Evolutionary conservation across 2,797 vertebrate species (phyloP).

Genomic region (Fundulus diaphanus): DNA sequence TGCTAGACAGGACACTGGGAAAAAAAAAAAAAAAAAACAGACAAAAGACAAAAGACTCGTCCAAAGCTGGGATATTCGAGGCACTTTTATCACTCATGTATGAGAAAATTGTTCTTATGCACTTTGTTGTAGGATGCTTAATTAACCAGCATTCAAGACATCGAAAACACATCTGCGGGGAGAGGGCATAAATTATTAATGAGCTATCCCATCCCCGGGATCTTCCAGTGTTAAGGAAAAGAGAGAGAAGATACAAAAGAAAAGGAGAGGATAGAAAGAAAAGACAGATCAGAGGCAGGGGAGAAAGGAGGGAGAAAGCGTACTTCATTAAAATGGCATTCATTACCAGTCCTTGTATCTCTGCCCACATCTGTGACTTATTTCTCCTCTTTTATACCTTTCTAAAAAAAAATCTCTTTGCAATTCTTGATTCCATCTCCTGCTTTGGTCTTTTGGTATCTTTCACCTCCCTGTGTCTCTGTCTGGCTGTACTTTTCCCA

Average conservation of each 20-base stretch:
- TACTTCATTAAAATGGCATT: slow-evolving; percentile 55
- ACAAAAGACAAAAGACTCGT: background rate
- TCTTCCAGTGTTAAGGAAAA: slow-evolving; percentile 32
- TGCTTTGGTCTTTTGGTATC: slow-evolving; percentile 20
- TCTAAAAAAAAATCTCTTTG: slow-evolving; percentile 12
- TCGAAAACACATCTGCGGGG: slow-evolving; percentile 54
- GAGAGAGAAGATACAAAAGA: slow-evolving; percentile 21
- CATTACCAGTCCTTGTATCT: slow-evolving; percentile 36
- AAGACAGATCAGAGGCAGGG: slow-evolving; percentile 37
- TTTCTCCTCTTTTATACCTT: slow-evolving; percentile 13
- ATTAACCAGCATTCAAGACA: slow-evolving; percentile 44
- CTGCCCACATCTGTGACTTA: slow-evolving; percentile 47
- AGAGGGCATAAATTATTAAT: slow-evolving; percentile 65
- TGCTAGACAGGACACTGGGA: too few relatives aligned
- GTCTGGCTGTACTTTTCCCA: slow-evolving; percentile 4
- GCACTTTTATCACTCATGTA: slow-evolving; percentile 29
- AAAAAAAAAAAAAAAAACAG: too few relatives aligned
- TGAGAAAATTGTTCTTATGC: slow-evolving; percentile 28
- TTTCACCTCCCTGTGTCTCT: slow-evolving; percentile 15
- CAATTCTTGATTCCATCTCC: slow-evolving; percentile 9
- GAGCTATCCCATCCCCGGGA: slow-evolving; percentile 45
- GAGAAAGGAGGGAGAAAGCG: slow-evolving; percentile 28
- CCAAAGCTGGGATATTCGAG: slow-evolving; percentile 9
- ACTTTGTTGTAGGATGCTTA: slow-evolving; percentile 43
- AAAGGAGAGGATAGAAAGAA: slow-evolving; percentile 22